Conservation (phyloP, 2,888 invertebrate species). For the Xestobium rufovillosum region DNA sequence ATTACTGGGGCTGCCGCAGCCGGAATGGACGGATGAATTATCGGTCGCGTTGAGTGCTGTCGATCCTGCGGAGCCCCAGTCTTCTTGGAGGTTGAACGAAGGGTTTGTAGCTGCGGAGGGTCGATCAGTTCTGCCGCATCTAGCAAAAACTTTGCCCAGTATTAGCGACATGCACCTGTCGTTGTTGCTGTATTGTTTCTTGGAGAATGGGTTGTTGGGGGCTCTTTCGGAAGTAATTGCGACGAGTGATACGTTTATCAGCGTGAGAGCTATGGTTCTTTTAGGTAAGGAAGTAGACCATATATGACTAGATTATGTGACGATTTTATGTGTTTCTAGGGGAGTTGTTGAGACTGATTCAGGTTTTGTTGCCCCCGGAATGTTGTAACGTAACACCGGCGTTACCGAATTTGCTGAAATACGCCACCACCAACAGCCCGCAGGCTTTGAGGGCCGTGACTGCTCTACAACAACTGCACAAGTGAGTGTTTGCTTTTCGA, state of each 20-base stretch:
- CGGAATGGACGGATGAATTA: conserved; percentile 90
- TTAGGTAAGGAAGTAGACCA: conserved; percentile 49
- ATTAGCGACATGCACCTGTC: conserved; percentile 87
- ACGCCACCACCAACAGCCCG: conserved; percentile 70
- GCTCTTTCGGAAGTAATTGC: conserved; percentile 89
- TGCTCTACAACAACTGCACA: conserved; percentile 70
- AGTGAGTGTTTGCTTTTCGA: conserved; percentile 30
- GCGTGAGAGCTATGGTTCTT: conserved; percentile 84
- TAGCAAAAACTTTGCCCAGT: conserved; percentile 79
- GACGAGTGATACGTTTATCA: conserved; percentile 81
- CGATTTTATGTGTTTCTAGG: conserved; percentile 44
- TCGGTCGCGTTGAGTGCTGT: conserved; percentile 80
- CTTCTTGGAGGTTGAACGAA: conserved; percentile 83
- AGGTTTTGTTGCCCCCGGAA: conserved; percentile 78
- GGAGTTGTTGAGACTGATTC: conserved; percentile 80
- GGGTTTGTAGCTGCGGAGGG: conserved; percentile 96
- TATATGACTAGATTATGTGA: neutral
- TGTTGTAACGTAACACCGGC: conserved; percentile 77
- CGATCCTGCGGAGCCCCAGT: conserved; percentile 77
- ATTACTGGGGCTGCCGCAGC: conserved; percentile 77
- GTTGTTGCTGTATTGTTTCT: conserved; percentile 77
- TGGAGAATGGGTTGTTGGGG: conserved; percentile 78
- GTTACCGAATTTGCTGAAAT: conserved; percentile 71
- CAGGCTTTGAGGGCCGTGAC: conserved; percentile 78
- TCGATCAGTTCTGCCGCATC: conserved; percentile 73